A percentile compares a stretch with the other conserved stretches of the same genome.
Conservation (phyloP, 2,797 vertebrate genomes). For the Sardinella longiceps region DNA sequence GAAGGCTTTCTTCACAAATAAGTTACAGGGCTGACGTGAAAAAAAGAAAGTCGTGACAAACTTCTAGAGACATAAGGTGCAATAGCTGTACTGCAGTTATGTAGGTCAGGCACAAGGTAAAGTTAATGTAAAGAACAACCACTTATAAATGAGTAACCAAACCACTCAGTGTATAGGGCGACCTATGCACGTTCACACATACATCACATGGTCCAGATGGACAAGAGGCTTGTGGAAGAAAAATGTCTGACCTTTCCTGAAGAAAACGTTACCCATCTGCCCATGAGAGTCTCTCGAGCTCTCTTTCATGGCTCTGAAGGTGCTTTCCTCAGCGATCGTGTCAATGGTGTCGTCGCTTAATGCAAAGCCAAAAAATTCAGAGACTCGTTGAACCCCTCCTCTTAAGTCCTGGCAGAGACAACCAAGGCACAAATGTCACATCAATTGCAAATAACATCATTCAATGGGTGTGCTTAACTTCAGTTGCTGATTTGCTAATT, state of each 20-base stretch:
- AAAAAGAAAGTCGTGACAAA: background rate
- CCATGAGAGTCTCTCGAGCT: slow-evolving; percentile 59
- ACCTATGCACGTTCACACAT: background rate
- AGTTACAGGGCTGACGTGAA: slow-evolving; percentile 9
- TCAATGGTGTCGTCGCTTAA: slow-evolving; percentile 65
- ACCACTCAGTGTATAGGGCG: background rate
- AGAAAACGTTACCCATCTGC: slow-evolving; percentile 55
- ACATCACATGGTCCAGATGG: background rate
- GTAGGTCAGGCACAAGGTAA: background rate
- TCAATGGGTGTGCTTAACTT: background rate
- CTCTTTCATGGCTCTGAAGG: slow-evolving; percentile 56
- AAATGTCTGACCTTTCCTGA: slow-evolving; percentile 62
- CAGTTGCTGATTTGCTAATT: too few species aligned
- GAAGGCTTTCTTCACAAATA: background rate
- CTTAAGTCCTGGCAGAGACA: slow-evolving; percentile 66
- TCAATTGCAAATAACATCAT: background rate
- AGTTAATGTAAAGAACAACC: background rate
- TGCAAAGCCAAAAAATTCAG: slow-evolving; percentile 67
- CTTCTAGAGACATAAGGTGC: background rate
- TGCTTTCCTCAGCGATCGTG: slow-evolving; percentile 54
- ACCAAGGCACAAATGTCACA: background rate
- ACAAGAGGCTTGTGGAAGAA: background rate
- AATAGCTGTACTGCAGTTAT: background rate
- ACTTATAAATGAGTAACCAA: slow-evolving; percentile 12
- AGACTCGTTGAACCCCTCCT: slow-evolving; percentile 61